Percentiles rank a stretch among this genome's conserved stretches.
Conservation (phyloP, 37 sponge, comb jelly and placozoan genomes). For the Beroe ovata region DNA sequence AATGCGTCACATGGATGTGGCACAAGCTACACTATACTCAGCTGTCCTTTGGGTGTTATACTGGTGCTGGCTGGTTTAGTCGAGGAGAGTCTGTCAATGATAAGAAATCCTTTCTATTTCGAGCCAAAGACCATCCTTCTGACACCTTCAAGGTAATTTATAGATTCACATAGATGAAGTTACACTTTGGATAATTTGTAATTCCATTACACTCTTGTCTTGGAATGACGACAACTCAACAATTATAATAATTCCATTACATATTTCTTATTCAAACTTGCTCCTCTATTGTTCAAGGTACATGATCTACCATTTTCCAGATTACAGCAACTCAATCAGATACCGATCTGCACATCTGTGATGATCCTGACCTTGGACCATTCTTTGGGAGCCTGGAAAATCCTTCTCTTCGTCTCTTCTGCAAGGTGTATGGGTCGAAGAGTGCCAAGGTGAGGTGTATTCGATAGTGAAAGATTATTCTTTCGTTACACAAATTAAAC, state of each 20-base stretch:
- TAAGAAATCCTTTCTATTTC: conserved; percentile 15
- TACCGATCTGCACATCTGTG: conserved; percentile 30
- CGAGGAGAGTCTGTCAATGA: conserved; percentile 39
- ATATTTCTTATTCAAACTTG: no score
- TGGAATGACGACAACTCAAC: no score
- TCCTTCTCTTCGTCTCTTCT: conserved; percentile 27
- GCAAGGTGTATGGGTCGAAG: conserved; percentile 45
- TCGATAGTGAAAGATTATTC: not conserved
- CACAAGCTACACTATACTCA: not conserved
- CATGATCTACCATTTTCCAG: no score
- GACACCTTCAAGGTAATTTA: conserved; percentile 31
- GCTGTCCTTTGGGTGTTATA: conserved; percentile 53
- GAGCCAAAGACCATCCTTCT: conserved; percentile 29
- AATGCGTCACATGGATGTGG: no score
- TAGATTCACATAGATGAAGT: no score
- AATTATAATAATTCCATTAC: no score
- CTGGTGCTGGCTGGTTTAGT: conserved; percentile 61
- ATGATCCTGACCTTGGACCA: conserved; percentile 59
- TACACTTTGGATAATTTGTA: no score
- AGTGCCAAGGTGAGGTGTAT: conserved; percentile 4
- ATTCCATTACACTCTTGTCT: no score
- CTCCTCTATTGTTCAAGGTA: no score
- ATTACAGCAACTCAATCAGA: conserved; percentile 19
- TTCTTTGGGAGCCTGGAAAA: conserved; percentile 22
- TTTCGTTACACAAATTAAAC: no score